These are phyloP conservation scores for Drosophila lacteicornis DNA, from an alignment of 1,140 invertebrate genomes.

Conservation along the genomic window DNA sequence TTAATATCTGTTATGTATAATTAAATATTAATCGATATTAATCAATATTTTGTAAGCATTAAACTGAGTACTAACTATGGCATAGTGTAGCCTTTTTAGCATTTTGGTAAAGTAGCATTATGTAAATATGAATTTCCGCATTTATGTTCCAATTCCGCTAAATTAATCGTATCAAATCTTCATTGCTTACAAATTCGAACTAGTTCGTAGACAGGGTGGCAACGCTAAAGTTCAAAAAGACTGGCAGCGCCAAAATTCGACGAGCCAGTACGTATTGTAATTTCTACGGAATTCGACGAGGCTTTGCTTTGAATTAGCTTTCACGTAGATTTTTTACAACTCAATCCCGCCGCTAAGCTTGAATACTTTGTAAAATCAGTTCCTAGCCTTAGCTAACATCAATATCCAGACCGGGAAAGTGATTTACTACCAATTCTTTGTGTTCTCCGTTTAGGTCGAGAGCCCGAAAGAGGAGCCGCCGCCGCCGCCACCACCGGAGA, in stretches of 20 bases:
- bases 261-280: neutral
- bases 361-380: neutral
- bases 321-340: neutral
- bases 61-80: too few relatives aligned
- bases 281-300: neutral
- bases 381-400: rapidly evolving
- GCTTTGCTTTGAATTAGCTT: neutral
- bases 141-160: too few relatives aligned
- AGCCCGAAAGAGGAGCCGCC: neutral
- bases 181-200: neutral
- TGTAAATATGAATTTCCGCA: too few relatives aligned
- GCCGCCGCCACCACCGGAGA: neutral
- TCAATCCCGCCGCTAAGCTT: too few relatives aligned
- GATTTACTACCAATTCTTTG: too few relatives aligned
- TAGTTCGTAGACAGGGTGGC: neutral
- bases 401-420: neutral
- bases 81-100: too few relatives aligned
- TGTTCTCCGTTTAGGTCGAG: neutral
- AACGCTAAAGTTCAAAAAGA: neutral
- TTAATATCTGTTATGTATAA: too few relatives aligned
- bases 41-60: too few relatives aligned
- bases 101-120: too few relatives aligned
- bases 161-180: too few relatives aligned
- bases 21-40: too few relatives aligned
- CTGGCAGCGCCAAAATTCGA: neutral